Percentiles rank a stretch among this genome's conserved stretches.
These are phyloP conservation scores for Pantala flavescens DNA, from an alignment of 1,140 invertebrate genomes.

Conservation along the genomic window DNA sequence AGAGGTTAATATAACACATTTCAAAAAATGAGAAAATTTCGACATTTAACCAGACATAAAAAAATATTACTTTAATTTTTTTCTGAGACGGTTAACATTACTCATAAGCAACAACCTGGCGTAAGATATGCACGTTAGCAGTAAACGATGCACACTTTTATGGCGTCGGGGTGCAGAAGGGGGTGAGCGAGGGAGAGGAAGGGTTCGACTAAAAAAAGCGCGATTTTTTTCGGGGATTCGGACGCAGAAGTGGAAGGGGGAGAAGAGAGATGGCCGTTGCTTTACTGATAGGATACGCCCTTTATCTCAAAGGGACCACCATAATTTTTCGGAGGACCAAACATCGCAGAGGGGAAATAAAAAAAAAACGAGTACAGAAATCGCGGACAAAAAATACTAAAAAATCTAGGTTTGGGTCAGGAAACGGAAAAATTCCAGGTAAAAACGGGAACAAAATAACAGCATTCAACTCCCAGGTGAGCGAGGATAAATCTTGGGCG, in stretches of 20 bases:
- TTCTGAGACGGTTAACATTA: too few relatives aligned
- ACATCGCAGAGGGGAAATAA: not conserved
- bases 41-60: too few relatives aligned
- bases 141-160: too few relatives aligned
- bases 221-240: too few relatives aligned
- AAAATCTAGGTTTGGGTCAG: constrained; percentile 1
- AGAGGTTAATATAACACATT: too few relatives aligned
- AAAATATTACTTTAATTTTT: too few relatives aligned
- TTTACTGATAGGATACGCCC: not conserved
- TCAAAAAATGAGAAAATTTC: too few relatives aligned
- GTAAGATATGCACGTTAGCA: too few relatives aligned
- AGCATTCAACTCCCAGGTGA: not conserved
- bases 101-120: too few relatives aligned
- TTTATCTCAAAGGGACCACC: not conserved
- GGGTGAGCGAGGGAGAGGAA: not conserved
- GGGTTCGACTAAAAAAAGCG: not conserved
- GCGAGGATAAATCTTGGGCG: not conserved
- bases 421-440: not conserved
- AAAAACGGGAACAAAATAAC: not conserved
- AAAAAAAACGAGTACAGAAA: not conserved
- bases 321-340: not conserved
- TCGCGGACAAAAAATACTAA: not conserved
- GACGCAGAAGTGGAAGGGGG: not conserved
- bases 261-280: not conserved
- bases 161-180: not conserved